Base-by-base conservation (phyloP, 2,888 invertebrate species). In the Heteromurus nitidus region DNA sequence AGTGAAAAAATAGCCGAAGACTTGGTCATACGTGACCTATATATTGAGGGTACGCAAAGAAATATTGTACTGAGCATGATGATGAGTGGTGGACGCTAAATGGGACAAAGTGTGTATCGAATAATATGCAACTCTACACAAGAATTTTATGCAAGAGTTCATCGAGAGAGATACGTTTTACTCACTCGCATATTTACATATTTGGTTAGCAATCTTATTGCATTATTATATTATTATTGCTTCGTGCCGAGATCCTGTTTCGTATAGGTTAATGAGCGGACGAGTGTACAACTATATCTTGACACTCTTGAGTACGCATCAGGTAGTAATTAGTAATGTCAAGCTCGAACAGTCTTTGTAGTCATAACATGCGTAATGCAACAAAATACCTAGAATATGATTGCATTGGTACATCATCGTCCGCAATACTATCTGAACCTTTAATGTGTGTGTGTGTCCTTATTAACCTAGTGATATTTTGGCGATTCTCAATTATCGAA, bases 271-370 rank as follows among this genome's bases (percentile, higher is more conserved):
- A 62, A 62, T 55, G 55, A 24, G 24, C 9, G n/a, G 9, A 50
- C 7, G 50, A 55, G 55, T 24, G 16, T 55, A 24, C 13, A 50
- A 13, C n/a, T n/a, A 50, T 50, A 50, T 13, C 7, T 7, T 9
- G n/a, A n/a, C n/a, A n/a, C 5, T 47, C 11, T 47, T 47, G n/a
- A 3, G n/a, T 47, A 47, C n/a, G 47, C 9, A 28, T 76, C 72
- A 82, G 77, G 73, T 73, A 82, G 82, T 81, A 81, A 81, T 81
- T 81, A 75, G 75, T 64, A 70, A 81, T 75, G 75, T 75, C 65
- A 75, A 70, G 81, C 80, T 16, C 70, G 75, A 75, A 53, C 47
- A 47, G n/a, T 47, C 47, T 47, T 47, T 16, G n/a, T n/a, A n/a
- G n/a, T n/a, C n/a, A n/a, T n/a, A n/a, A n/a, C n/a, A n/a, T n/a